Evolutionary conservation across 2,797 vertebrate genomes (phyloP).

Genomic region (Dryobates pubescens): DNA sequence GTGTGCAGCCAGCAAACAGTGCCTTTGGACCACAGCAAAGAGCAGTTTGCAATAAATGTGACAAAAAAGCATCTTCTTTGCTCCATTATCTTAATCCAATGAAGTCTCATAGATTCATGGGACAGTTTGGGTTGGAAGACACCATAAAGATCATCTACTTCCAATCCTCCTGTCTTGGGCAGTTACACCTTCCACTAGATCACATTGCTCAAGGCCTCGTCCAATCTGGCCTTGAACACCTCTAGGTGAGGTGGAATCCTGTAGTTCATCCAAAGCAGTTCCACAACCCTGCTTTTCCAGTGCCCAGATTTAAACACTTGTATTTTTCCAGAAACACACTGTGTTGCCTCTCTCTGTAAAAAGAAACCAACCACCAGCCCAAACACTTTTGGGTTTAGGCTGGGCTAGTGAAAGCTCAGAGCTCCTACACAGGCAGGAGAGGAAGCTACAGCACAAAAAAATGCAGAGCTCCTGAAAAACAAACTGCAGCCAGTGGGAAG

Average conservation of each 20-base stretch:
- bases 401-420: background rate
- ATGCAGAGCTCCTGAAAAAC: background rate
- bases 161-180: no score
- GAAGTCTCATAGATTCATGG: background rate
- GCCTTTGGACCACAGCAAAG: background rate
- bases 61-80: background rate
- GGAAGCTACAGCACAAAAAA: background rate
- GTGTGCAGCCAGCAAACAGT: background rate
- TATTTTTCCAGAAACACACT: background rate
- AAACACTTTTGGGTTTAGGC: background rate
- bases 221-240: no score
- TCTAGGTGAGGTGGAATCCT: background rate
- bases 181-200: no score
- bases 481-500: background rate
- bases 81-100: background rate
- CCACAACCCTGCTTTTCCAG: background rate
- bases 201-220: no score
- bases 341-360: background rate
- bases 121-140: no score
- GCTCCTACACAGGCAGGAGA: background rate
- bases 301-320: background rate
- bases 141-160: no score
- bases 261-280: background rate
- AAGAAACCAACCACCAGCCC: background rate
- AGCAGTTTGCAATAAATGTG: background rate